phyloP scores from a whole-genome alignment of 2,888 invertebrate species.

The Caenorhabditis sp. region DNA sequence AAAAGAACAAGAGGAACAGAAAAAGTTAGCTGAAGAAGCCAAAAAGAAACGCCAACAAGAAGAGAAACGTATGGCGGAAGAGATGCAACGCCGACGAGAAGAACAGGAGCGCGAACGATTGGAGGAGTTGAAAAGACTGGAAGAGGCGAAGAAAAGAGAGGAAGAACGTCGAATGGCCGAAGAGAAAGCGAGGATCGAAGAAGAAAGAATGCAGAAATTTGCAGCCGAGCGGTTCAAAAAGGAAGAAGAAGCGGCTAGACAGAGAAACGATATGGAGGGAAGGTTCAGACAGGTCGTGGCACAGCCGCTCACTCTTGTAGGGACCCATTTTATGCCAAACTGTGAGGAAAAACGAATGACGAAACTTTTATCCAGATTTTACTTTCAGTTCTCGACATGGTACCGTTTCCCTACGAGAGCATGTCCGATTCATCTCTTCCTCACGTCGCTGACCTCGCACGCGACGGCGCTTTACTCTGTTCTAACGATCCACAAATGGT shows the following conservation, averaged over 20 bases:
- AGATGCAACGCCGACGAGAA: constrained; percentile 27
- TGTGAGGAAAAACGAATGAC: constrained; percentile 56
- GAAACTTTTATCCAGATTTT: neutral
- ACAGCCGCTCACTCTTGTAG: constrained; percentile 76
- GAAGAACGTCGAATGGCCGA: constrained; percentile 59
- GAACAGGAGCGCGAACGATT: constrained; percentile 54
- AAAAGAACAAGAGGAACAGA: constrained; percentile 53
- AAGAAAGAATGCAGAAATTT: constrained; percentile 54
- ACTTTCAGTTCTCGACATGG: constrained; percentile 70
- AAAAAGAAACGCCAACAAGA: constrained; percentile 16
- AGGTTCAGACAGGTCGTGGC: constrained; percentile 57
- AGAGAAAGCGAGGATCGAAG: constrained; percentile 55
- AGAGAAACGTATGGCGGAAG: constrained; percentile 24
- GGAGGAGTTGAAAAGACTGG: constrained; percentile 43
- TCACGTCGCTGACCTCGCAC: constrained; percentile 59
- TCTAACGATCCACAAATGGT: constrained; percentile 60
- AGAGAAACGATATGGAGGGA: constrained; percentile 61
- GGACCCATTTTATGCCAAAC: constrained; percentile 77
- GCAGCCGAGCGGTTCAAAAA: constrained; percentile 59
- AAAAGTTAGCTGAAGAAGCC: constrained; percentile 47
- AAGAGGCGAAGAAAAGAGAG: constrained; percentile 30
- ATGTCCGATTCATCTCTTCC: constrained; percentile 65
- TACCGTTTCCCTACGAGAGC: constrained; percentile 77
- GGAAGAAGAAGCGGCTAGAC: constrained; percentile 43
- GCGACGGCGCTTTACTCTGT: constrained; percentile 58